phyloP scores from a whole-genome alignment of 2,113 vertebrate species.

The Cebus imitator region DNA sequence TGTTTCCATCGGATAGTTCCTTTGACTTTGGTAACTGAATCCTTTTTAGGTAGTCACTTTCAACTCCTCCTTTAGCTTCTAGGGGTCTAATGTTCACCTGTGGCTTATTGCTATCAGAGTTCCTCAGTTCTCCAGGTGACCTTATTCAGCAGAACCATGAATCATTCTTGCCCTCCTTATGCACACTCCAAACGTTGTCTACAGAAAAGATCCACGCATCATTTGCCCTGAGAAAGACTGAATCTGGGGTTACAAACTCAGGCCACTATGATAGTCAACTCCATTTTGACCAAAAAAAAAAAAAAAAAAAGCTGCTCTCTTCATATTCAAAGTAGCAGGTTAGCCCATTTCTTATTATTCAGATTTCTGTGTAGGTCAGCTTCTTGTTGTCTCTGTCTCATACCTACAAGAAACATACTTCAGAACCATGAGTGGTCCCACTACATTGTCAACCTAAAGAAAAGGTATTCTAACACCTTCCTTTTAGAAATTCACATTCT shows the following conservation, averaged over 20 bases:
- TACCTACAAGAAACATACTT: background rate
- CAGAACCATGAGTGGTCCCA: background rate
- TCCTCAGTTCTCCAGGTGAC: background rate
- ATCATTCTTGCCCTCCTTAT: background rate
- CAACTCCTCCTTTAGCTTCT: background rate
- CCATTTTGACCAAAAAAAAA: background rate
- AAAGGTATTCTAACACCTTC: background rate
- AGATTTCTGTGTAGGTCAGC: background rate
- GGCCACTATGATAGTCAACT: background rate
- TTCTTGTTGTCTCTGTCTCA: background rate
- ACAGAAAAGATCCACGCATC: background rate
- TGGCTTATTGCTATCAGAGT: background rate
- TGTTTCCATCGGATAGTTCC: background rate
- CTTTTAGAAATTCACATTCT: background rate
- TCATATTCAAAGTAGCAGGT: background rate
- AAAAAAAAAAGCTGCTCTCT: background rate
- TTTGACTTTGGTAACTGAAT: background rate
- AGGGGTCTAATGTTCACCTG: background rate
- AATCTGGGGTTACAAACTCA: background rate
- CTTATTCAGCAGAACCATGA: background rate
- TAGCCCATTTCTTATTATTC: background rate
- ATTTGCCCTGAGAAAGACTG: background rate
- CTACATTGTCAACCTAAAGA: background rate
- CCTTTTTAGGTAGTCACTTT: background rate
- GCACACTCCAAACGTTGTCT: rapidly evolving